These are phyloP conservation scores for Oreochromis grahami DNA, from an alignment of 2,797 vertebrate species.

Conservation along the genomic window DNA sequence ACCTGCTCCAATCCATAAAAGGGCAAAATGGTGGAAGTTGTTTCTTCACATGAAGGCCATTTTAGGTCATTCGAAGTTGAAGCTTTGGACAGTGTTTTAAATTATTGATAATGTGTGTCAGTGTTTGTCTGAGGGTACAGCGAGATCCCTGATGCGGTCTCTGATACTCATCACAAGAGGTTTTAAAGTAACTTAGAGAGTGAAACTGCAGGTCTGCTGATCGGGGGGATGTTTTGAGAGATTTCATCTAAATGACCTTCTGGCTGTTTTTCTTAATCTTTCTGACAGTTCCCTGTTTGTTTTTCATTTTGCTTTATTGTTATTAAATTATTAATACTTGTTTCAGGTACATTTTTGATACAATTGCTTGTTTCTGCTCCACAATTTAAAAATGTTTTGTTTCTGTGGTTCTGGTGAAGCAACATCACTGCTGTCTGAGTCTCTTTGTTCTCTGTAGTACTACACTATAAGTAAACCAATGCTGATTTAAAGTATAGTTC, in stretches of 20 bases:
- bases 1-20: not conserved
- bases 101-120: not conserved
- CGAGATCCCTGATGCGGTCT: rapidly evolving
- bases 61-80: not conserved
- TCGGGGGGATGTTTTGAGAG: too few species aligned
- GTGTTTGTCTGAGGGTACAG: not conserved
- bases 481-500: rapidly evolving
- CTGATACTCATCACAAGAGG: not conserved
- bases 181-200: not conserved
- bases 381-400: not conserved
- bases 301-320: not conserved
- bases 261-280: not conserved
- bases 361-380: not conserved
- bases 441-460: not conserved
- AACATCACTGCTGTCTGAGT: not conserved
- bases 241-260: not conserved
- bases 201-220: not conserved
- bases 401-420: not conserved
- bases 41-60: not conserved
- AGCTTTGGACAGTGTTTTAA: not conserved
- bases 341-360: not conserved
- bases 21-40: not conserved
- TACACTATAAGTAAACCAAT: rapidly evolving
- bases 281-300: not conserved
- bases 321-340: not conserved